Percentiles rank a stretch among this genome's conserved stretches.
Conservation (phyloP, 2,888 invertebrate species). For the Gastracanthus pulcherrimus region DNA sequence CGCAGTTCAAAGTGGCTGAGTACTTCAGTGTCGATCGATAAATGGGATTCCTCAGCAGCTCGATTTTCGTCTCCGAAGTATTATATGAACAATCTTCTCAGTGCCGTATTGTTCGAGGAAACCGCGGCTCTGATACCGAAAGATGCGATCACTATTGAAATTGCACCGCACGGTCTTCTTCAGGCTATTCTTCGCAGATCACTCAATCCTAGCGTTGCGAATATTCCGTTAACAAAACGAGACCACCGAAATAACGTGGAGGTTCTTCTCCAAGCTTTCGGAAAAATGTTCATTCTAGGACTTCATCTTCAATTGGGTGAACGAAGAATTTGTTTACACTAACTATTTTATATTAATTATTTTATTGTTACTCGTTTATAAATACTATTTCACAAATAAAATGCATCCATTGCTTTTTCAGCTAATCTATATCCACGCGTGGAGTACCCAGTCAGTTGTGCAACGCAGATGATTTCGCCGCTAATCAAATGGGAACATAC, state of each 20-base stretch:
- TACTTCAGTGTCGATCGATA: conserved; percentile 31
- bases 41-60: conserved; percentile 27
- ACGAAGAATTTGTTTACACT: too few species aligned
- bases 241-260: conserved; percentile 78
- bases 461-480: conserved; percentile 80
- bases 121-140: conserved; percentile 80
- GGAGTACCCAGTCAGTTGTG: conserved; percentile 79
- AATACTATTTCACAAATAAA: too few species aligned
- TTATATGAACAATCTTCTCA: too few species aligned
- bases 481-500: conserved; percentile 80
- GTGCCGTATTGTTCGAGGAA: conserved; percentile 46
- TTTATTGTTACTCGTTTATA: too few species aligned
- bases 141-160: conserved; percentile 83
- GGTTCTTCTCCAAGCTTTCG: conserved; percentile 76
- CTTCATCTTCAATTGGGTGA: conserved; percentile 76
- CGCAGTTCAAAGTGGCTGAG: too few species aligned
- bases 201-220: conserved; percentile 79
- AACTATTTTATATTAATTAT: too few species aligned
- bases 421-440: conserved; percentile 78
- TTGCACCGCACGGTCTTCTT: conserved; percentile 85
- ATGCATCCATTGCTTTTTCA: not conserved
- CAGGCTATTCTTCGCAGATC: too few species aligned
- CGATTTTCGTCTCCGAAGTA: conserved; percentile 42
- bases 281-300: conserved; percentile 79
- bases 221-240: conserved; percentile 82